These are phyloP conservation scores for Yponomeuta plumbellus DNA, from an alignment of 2,888 invertebrate species.

Conservation along the genomic window DNA sequence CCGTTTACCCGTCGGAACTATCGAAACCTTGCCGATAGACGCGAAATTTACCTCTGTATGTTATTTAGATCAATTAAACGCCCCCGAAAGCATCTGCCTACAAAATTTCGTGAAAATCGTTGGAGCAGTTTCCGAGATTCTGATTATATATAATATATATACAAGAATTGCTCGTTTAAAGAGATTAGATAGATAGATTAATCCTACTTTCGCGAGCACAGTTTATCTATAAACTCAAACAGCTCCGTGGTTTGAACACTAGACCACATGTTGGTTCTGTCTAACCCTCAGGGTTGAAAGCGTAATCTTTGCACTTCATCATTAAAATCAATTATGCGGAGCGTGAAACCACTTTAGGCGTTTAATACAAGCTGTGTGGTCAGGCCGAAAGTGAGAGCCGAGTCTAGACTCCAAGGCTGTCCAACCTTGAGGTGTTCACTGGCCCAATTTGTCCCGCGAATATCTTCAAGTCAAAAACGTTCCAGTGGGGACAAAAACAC, in stretches of 20 bases:
- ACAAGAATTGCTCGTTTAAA: no score
- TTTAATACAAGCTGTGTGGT: neutral
- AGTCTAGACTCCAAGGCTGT: neutral
- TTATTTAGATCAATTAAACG: no score
- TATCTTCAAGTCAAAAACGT: neutral
- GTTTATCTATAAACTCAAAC: neutral
- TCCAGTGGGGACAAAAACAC: no score
- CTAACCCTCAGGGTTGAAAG: neutral
- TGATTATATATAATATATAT: no score
- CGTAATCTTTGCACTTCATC: neutral
- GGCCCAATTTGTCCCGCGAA: neutral
- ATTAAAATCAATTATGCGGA: neutral
- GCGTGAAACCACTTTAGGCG: neutral
- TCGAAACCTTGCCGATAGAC: no score
- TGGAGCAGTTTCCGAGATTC: no score
- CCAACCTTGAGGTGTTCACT: neutral
- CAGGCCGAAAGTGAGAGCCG: neutral
- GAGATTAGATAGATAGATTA: no score
- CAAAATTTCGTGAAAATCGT: no score
- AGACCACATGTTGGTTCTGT: neutral
- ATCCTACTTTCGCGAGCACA: no score
- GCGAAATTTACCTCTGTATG: no score
- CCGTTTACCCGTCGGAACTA: no score
- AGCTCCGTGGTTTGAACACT: neutral
- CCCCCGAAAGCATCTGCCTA: no score